phyloP scores from a whole-genome alignment of 2,888 invertebrate genomes.

The Macrophya annulata region DNA sequence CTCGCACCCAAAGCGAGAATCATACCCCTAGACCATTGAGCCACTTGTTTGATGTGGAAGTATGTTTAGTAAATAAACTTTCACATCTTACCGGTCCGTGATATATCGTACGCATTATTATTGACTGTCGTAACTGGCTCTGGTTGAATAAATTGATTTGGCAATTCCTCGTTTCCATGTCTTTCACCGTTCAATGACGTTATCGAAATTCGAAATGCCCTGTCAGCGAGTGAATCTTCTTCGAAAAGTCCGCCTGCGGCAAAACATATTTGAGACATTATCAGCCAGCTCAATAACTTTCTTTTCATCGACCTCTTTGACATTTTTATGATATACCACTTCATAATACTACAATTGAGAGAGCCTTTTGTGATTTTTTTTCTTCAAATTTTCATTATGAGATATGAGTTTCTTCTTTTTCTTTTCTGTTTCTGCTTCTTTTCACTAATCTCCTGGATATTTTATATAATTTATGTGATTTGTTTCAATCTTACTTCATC shows the following conservation, averaged over 20 bases:
- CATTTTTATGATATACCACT: background rate
- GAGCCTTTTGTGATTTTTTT: too few relatives aligned
- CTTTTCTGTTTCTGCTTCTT: too few relatives aligned
- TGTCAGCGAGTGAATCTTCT: slow-evolving; percentile 80
- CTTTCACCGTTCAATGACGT: slow-evolving; percentile 80
- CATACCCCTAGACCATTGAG: slow-evolving; percentile 37
- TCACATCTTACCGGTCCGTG: slow-evolving; percentile 63
- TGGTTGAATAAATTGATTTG: slow-evolving; percentile 63
- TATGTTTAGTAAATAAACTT: background rate
- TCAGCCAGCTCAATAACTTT: background rate
- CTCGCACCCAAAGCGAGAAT: slow-evolving; percentile 62
- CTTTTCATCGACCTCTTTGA: background rate
- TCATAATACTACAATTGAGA: too few relatives aligned
- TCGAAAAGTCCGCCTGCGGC: slow-evolving; percentile 84
- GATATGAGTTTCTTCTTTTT: too few relatives aligned
- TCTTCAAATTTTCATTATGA: too few relatives aligned
- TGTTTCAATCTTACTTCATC: too few relatives aligned
- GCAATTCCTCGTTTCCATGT: slow-evolving; percentile 61
- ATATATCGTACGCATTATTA: slow-evolving; percentile 64
- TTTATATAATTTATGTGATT: too few relatives aligned
- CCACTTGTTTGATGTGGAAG: background rate
- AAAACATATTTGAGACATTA: background rate
- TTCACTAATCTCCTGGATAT: too few relatives aligned
- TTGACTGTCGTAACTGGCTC: slow-evolving; percentile 53
- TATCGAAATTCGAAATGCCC: slow-evolving; percentile 83